Evolutionary conservation across 2,113 vertebrate genomes (phyloP).

Genomic region (Elachura formosa): DNA sequence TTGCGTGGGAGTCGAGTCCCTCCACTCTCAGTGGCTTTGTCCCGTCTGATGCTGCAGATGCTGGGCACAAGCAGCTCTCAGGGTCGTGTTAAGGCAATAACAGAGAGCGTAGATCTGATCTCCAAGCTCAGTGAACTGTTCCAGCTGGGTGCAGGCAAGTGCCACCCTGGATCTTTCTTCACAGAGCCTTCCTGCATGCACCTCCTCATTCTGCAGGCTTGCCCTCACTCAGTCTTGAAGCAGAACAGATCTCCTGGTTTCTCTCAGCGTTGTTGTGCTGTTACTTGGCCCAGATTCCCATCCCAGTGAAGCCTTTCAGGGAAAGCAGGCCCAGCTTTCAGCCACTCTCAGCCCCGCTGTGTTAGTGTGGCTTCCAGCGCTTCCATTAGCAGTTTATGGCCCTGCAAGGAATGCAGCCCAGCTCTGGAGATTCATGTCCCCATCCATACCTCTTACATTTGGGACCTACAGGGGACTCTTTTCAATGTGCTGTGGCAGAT

Average conservation of each 20-base stretch:
- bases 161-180: background rate
- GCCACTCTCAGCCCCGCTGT: background rate
- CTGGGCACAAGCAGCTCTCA: background rate
- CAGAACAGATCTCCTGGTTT: background rate
- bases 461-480: background rate
- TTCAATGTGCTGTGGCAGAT: background rate
- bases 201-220: background rate
- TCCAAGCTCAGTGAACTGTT: background rate
- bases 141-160: fast-evolving
- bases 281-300: background rate
- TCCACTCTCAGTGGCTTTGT: background rate
- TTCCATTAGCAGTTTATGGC: background rate
- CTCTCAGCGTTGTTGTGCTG: background rate
- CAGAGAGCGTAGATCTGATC: background rate
- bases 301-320: background rate
- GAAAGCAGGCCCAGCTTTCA: background rate
- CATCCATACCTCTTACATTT: background rate
- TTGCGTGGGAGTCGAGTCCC: fast-evolving
- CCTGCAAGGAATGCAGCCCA: background rate
- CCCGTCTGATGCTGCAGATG: background rate
- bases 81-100: background rate
- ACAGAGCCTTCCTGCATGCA: background rate
- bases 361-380: fast-evolving
- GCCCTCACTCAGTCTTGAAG: background rate
- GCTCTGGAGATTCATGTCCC: background rate